Evolutionary conservation across 2,797 vertebrate species (phyloP).

Genomic region (Esox lucius): DNA sequence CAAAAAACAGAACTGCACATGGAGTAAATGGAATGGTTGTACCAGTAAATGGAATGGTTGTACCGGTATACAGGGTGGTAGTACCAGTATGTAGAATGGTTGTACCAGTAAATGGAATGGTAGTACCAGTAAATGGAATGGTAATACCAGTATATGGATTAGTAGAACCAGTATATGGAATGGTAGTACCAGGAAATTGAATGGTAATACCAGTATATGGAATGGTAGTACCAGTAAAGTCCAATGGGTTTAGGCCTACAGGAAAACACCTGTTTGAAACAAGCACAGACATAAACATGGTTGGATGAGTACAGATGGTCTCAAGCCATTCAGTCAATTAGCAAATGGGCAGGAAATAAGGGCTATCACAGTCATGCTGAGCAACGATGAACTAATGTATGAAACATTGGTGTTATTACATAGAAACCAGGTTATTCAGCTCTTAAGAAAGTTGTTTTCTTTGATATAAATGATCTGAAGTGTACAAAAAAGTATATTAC

Average conservation of each 20-base stretch:
- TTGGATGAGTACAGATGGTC: slow-evolving; percentile 58
- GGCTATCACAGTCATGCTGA: slow-evolving; percentile 77
- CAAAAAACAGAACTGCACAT: slow-evolving; percentile 61
- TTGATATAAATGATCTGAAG: slow-evolving; percentile 80
- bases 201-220: slow-evolving; percentile 43
- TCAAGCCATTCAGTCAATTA: slow-evolving; percentile 69
- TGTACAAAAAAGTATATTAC: slow-evolving; percentile 82
- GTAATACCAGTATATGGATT: slow-evolving; percentile 38
- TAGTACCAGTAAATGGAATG: no score
- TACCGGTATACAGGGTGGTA: no score
- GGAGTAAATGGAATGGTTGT: slow-evolving; percentile 47
- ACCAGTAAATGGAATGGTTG: slow-evolving; percentile 30
- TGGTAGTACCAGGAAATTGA: slow-evolving; percentile 43
- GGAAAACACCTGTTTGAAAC: slow-evolving; percentile 56
- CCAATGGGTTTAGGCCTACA: slow-evolving; percentile 46
- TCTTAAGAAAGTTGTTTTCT: slow-evolving; percentile 76
- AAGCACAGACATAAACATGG: slow-evolving; percentile 54
- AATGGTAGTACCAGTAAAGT: slow-evolving; percentile 45
- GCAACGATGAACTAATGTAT: slow-evolving; percentile 73
- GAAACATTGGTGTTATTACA: slow-evolving; percentile 72
- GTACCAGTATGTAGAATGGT: no score
- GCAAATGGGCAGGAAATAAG: slow-evolving; percentile 59
- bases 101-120: no score
- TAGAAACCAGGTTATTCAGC: slow-evolving; percentile 75
- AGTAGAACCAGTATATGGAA: slow-evolving; percentile 40